Base-by-base conservation (phyloP, 2,797 vertebrate species). In the Silurus aristotelis region DNA sequence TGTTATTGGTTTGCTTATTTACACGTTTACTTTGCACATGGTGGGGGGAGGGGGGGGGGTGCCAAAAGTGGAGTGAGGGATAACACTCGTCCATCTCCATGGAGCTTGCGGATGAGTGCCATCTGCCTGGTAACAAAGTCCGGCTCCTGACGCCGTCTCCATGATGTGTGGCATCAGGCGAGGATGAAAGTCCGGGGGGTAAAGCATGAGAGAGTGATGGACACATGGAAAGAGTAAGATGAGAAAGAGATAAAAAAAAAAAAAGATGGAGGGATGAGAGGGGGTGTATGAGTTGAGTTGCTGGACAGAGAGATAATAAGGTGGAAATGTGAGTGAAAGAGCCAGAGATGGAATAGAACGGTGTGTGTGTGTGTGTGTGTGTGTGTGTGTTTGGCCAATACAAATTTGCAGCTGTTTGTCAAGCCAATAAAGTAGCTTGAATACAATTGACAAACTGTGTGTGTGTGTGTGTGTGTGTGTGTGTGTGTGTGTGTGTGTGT, bases 51-150 rank as follows among this genome's bases (percentile, higher is more conserved):
- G 27, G 17, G 76, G 55, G 63, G 43, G 71, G 63, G 68, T 75
- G 60, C n/a, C n/a, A 79, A 80, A 80, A 19, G 25, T 56, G 63
- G 83, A 80, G 79, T 61, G 87, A 89, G 52, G 68, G 61, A 85
- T 83, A 60, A 76, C 52, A 56, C 78, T 87, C 27, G 61, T 86
- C 83, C 83, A 76, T 87, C 84, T 87, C 85, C 87, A 86, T 80
- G 72, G 79, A 84, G 84, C 70, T 19, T 70, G 76, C 17, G 75
- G 76, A 86, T 81, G 79, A 88, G 85, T 81, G 85, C 84, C 88
- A 90, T 86, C 89, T 87, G 88, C 86, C 84, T 87, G 86, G 87
- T 48, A 86, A 86, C 87, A 87, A 87, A 86, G 82, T 83, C 84
- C 82, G 80, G 72, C 76, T 71, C 77, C 84, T 85, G 82, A 88